These are phyloP conservation scores for Armadillidium nasatum DNA, from an alignment of 1,140 invertebrate genomes.

Conservation along the genomic window DNA sequence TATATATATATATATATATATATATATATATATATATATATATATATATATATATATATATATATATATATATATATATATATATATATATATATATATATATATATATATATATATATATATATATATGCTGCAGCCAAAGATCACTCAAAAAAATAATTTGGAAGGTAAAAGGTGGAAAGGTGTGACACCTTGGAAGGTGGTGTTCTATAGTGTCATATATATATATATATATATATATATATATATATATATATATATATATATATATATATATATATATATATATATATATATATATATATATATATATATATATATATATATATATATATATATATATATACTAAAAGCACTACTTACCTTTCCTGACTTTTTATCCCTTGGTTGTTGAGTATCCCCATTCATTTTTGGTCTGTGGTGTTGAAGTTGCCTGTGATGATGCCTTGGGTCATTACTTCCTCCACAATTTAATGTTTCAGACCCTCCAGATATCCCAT, in stretches of 20 bases:
- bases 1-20: background rate
- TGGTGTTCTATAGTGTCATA: too few relatives aligned
- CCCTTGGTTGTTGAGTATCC: background rate
- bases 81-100: constrained; percentile 23
- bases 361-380: background rate
- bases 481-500: background rate
- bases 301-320: constrained; percentile 10
- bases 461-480: background rate
- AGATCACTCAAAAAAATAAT: too few relatives aligned
- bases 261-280: constrained; percentile 11
- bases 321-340: constrained; percentile 21
- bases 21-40: background rate
- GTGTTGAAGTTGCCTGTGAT: background rate
- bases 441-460: background rate
- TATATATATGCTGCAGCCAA: constrained; percentile 19
- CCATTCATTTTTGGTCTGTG: constrained; percentile 12
- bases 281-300: constrained; percentile 10
- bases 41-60: constrained; percentile 22
- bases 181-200: too few relatives aligned
- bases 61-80: constrained; percentile 13
- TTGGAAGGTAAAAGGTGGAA: too few relatives aligned
- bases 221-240: constrained; percentile 10
- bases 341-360: background rate
- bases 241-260: constrained; percentile 11
- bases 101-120: constrained; percentile 23